Evolutionary conservation across 92 coral and sea anemone genomes (phyloP).

Genomic region (Hydrozoanthus gracilis): DNA sequence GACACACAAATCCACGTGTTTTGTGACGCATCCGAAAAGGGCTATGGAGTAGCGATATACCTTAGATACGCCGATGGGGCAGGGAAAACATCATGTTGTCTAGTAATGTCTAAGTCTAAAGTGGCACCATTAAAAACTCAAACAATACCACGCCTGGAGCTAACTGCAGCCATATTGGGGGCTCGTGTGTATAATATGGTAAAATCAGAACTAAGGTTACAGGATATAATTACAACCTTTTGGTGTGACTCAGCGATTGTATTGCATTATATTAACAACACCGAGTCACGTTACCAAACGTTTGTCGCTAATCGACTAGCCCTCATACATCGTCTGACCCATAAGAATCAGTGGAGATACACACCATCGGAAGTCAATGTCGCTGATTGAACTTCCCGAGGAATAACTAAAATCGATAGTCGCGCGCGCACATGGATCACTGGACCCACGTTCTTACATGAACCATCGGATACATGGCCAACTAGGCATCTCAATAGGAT

Average conservation of each 20-base stretch:
- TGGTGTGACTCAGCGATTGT: not conserved
- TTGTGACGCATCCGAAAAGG: too few species aligned
- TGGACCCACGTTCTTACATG: not conserved
- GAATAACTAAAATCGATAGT: not conserved
- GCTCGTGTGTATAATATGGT: not conserved
- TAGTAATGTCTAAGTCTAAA: not conserved
- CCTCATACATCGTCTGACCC: not conserved
- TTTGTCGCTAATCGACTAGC: not conserved
- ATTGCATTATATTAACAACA: not conserved
- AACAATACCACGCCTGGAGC: not conserved
- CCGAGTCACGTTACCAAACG: not conserved
- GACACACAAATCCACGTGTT: not conserved
- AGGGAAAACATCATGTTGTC: not conserved
- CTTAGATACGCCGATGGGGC: not conserved
- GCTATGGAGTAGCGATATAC: not conserved
- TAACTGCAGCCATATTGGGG: too few species aligned
- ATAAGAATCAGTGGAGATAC: not conserved
- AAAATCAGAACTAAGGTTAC: not conserved
- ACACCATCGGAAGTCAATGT: not conserved
- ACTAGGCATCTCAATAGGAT: not conserved
- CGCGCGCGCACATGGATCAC: slow-evolving; percentile 1
- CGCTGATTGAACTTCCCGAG: not conserved
- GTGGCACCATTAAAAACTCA: not conserved
- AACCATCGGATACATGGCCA: not conserved
- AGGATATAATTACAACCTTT: not conserved